Evolutionary conservation across 2,113 vertebrate genomes (phyloP), one percentile per base, ranked within the genome.

Genomic region (Antechinus flavipes): DNA sequence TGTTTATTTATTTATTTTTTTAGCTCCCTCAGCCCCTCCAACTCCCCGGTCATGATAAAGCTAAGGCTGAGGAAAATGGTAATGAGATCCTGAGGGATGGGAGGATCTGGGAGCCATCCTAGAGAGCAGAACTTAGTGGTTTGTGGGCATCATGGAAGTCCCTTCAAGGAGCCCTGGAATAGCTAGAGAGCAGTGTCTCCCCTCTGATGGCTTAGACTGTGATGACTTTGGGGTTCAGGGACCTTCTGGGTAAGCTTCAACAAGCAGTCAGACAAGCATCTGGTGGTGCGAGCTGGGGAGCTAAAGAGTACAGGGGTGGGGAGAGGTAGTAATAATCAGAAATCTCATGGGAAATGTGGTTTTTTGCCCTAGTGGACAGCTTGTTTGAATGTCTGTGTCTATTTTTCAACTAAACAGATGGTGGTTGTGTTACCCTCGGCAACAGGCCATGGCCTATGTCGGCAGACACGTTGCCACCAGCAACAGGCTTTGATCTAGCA

Each of bases 1-100:
- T 96, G 96, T 96, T 97, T 97, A 54, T 97, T 97, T 95, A 95
- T 97, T 97, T 97, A 89, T 92, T 97, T 96, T 91, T 94, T 90
- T 76, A 61, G 91, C 55, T 89, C n/a, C 93, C 50, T 1, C 50
- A 52, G 50, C 53, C 92, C 93, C 92, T 42, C 94, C 96, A 42
- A 42, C 68, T 95, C 52, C 12, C 91, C 89, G 61, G 30, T 95
- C 93, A 52, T 47, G 25, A 49, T 6, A 94, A 96, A 90, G 8
- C 46, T 52, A 90, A 95, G 16, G 4, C 0, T 91, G 90, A 94
- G 91, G 89, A 90, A 91, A 93, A 89, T 35, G 23, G 0, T 0
- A 8, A 30, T 91, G 50, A 14, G 3, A 23, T 91, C 19, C n/a
- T 50, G 89, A 30, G 58, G 12, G 54, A 22, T 2, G 25, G 24